Evolutionary conservation across 2,888 invertebrate genomes (phyloP), one percentile per base, ranked within the genome.

Genomic region (Horisme vitalbata): DNA sequence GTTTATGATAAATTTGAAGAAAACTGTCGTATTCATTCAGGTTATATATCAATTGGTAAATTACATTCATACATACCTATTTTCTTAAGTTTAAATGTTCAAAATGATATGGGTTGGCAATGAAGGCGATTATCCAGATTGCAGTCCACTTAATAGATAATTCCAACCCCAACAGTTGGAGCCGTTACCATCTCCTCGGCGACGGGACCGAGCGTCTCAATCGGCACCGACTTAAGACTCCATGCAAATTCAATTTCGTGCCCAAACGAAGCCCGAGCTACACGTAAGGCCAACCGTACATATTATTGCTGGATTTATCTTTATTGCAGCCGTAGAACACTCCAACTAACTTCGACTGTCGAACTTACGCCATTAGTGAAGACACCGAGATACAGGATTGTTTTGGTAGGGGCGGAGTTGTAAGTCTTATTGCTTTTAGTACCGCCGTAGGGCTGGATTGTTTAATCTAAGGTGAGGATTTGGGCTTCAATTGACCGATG

Each of bases 281-380:
- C 83, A 87, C 84, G 78, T 86, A 85, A 87, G 86, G 84, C 84
- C 80, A 82, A 78, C 82, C 77, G 81, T 81, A 86, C 87, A 85
- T 88, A 85, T 89, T 89, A 89, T 89, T 85, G 85, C 83, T 83
- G 88, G 89, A 89, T 88, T 89, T 89, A 89, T 89, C 85, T 89
- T 89, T 88, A 89, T 88, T 86, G 88, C 86, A 78, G 80, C 80
- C 77, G 83, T 86, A 83, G 83, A 88, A 82, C 87, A 87, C 84
- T 87, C 83, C 75, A 86, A 87, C 82, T 86, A 86, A 89, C 81
- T 87, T 88, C 85, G 86, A 82, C 85, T 86, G 89, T 87, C 88
- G 87, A 89, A 88, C 79, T 89, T 89, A 71, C 75, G 83, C 89
- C 87, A 88, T 89, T 89, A 89, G 87, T 75, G 86, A 87, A 86